These are phyloP conservation scores for Drosophila rellima DNA, from an alignment of 2,888 invertebrate genomes.

Conservation along the genomic window DNA sequence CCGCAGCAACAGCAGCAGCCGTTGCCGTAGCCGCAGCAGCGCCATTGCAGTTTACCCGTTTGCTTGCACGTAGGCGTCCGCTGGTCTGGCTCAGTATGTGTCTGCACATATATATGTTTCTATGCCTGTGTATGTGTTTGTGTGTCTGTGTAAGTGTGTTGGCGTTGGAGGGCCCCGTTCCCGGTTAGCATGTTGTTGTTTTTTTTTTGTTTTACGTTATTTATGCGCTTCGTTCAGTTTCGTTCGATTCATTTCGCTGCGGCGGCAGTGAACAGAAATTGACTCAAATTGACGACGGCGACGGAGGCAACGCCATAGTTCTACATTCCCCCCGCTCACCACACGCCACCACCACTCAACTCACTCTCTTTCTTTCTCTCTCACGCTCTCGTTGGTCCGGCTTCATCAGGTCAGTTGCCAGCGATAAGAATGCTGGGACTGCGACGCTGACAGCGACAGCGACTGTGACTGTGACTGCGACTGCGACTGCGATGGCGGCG, in stretches of 20 bases:
- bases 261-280: slow-evolving; percentile 69
- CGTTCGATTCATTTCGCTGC: slow-evolving; percentile 74
- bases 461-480: slow-evolving; percentile 3
- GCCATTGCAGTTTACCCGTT: slow-evolving; percentile 65
- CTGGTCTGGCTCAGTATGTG: slow-evolving; percentile 37
- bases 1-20: slow-evolving; percentile 25
- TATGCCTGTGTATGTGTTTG: slow-evolving; percentile 26
- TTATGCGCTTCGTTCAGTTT: slow-evolving; percentile 79
- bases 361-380: neutral
- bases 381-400: neutral
- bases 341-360: neutral
- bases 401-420: slow-evolving; percentile 47
- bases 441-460: slow-evolving; percentile 19
- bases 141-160: slow-evolving; percentile 43
- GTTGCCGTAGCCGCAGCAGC: slow-evolving; percentile 37
- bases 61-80: slow-evolving; percentile 41
- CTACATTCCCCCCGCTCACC: neutral
- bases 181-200: slow-evolving; percentile 52
- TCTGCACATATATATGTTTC: slow-evolving; percentile 5
- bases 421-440: slow-evolving; percentile 65
- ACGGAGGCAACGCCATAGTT: slow-evolving; percentile 41
- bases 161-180: slow-evolving; percentile 76
- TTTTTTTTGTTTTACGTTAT: slow-evolving; percentile 67
- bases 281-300: slow-evolving; percentile 75
- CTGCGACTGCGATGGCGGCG: slow-evolving; percentile 46